Evolutionary conservation across 2,797 vertebrate genomes (phyloP).

Genomic region (Chaetophractus vellerosus): DNA sequence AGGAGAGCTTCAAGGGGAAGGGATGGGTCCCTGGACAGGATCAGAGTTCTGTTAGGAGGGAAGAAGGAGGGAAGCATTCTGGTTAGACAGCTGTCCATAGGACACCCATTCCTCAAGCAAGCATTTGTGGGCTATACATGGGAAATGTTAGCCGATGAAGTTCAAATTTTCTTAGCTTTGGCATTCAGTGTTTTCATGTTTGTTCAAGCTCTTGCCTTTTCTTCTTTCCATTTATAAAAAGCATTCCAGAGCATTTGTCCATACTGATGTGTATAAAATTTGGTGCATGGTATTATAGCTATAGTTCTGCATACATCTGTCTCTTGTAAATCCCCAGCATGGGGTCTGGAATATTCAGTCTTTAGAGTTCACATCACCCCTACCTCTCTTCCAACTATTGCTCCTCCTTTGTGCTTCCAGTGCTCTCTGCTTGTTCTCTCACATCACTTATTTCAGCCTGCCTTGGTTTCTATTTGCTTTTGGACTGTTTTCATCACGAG

Average conservation of each 20-base stretch:
- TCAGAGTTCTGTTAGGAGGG: background rate
- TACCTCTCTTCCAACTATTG: fast-evolving
- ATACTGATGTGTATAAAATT: background rate
- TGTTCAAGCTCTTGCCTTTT: background rate
- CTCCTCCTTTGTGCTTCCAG: background rate
- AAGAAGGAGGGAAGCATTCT: background rate
- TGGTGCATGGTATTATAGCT: background rate
- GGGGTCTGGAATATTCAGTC: background rate
- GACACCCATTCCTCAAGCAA: background rate
- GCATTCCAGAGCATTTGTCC: background rate
- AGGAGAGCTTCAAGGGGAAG: background rate
- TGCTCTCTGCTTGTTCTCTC: background rate
- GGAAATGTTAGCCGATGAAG: background rate
- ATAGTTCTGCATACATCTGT: background rate
- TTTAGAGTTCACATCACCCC: background rate
- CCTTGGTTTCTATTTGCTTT: background rate
- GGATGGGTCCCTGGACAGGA: background rate
- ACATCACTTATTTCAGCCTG: background rate
- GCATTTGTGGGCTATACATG: background rate
- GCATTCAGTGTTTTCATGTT: background rate
- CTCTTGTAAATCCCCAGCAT: background rate
- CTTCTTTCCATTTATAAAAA: background rate
- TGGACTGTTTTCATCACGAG: background rate
- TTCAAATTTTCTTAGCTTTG: background rate
- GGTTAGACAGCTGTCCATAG: background rate